Evolutionary conservation across 2,888 invertebrate genomes (phyloP), one percentile per base, ranked within the genome.

Genomic region (Drosophila siamana): DNA sequence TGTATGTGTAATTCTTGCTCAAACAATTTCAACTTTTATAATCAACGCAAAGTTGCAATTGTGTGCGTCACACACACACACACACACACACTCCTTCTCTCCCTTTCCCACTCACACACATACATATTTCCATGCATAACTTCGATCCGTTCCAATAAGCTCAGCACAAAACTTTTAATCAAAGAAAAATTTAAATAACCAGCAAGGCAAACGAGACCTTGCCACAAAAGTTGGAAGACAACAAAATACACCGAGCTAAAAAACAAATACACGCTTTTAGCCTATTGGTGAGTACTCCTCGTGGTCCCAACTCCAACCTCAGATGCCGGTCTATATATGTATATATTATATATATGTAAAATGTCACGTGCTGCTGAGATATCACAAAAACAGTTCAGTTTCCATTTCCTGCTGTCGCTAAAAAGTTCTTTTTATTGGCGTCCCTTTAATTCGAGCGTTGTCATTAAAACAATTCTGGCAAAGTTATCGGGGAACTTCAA

Each of bases 251-350:
- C 4, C 1, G 5, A 26, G 7, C 19, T 19, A 38, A 55, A 19
- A 28, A 47, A 22, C 13, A 13, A 38, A 38, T 15, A 38, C 36
- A 15, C 36, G 36, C 36, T 15, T 7, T 41, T 30, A 54, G 30
- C 19, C 52, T 38, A 43, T 69, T 54, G 68, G 69, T 69, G 40
- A 70, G 69, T 70, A 40, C 24, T 46, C 15, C 15, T 33, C 15
- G 11, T 4, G 6, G 6, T n/a, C 22, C 8, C 4, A 7, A 47
- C 1, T 47, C 11, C n/a, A n/a, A n/a, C 11, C 11, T 9, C 15
- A n/a, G 8, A 19, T 48, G 48, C 48, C 19, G 48, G 48, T 33
- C 7, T 3, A 15, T n/a, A n/a, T n/a, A n/a, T n/a, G n/a, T n/a
- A n/a, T n/a, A n/a, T n/a, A n/a, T n/a, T n/a, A n/a, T n/a, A n/a